Evolutionary conservation across 30 jellyfish, hydroid and myxozoan species (phyloP).

Genomic region (Turritopsis dohrnii): DNA sequence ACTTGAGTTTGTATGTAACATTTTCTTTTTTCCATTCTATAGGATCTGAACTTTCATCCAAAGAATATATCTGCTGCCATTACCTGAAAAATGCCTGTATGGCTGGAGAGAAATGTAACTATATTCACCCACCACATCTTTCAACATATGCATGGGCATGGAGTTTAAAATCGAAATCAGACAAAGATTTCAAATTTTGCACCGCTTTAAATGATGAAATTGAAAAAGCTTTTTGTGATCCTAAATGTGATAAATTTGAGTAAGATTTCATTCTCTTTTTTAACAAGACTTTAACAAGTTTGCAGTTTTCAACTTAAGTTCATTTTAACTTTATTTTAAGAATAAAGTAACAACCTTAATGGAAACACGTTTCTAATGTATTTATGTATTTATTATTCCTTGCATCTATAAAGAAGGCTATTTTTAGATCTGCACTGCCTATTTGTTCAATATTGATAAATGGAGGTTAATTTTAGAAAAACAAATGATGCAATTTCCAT

Average conservation of each 20-base stretch:
- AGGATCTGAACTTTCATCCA: background rate
- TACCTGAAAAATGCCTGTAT: background rate
- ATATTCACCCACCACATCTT: conserved; percentile 4
- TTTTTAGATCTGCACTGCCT: too few relatives aligned
- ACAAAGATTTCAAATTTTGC: background rate
- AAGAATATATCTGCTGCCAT: background rate
- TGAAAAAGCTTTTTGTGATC: background rate
- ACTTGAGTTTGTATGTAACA: too few relatives aligned
- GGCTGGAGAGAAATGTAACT: conserved; percentile 14
- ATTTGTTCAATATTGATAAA: too few relatives aligned
- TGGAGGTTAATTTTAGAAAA: too few relatives aligned
- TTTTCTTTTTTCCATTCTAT: background rate
- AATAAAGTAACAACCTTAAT: too few relatives aligned
- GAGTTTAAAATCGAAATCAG: background rate
- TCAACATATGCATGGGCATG: background rate
- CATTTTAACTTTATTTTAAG: too few relatives aligned
- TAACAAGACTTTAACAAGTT: background rate
- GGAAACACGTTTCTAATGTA: too few relatives aligned
- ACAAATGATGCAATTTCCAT: too few relatives aligned
- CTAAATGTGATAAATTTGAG: background rate
- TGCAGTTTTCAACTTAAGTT: background rate
- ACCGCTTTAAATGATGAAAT: background rate
- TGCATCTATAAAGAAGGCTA: too few relatives aligned
- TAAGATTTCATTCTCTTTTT: background rate
- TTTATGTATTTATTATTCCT: too few relatives aligned